Conservation (phyloP, 2,113 vertebrate species). For the Hippolais icterina region DNA sequence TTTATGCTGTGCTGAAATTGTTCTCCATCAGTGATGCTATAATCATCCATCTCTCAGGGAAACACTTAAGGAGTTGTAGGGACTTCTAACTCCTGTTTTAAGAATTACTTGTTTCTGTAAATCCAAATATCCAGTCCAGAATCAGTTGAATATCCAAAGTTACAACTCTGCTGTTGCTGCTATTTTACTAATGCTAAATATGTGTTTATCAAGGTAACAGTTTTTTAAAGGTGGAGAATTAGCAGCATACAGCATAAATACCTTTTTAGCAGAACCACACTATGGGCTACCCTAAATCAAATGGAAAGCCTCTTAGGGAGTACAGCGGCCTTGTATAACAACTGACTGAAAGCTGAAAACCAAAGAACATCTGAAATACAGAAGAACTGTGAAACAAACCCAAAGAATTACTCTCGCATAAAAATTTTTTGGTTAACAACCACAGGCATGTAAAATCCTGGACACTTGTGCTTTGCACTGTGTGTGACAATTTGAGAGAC, state of each 20-base stretch:
- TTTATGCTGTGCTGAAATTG: neutral
- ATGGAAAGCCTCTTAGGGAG: neutral
- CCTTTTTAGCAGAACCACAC: neutral
- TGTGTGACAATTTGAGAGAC: neutral
- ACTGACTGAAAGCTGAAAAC: neutral
- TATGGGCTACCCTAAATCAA: neutral
- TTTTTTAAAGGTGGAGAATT: neutral
- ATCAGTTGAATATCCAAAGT: neutral
- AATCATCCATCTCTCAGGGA: neutral
- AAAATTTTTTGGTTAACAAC: neutral
- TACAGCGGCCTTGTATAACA: neutral
- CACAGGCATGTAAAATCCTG: neutral
- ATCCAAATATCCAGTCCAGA: neutral
- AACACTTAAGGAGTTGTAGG: neutral
- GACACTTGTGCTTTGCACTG: neutral
- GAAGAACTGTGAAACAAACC: neutral
- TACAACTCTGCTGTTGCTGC: neutral
- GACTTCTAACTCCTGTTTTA: neutral
- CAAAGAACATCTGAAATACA: neutral
- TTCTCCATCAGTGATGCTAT: neutral
- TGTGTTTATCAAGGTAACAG: neutral
- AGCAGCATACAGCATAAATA: neutral
- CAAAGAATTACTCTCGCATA: neutral
- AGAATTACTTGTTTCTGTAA: neutral
- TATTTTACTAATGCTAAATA: neutral